Conservation (phyloP, 2,888 invertebrate genomes). For the Hedychridium roseum region DNA sequence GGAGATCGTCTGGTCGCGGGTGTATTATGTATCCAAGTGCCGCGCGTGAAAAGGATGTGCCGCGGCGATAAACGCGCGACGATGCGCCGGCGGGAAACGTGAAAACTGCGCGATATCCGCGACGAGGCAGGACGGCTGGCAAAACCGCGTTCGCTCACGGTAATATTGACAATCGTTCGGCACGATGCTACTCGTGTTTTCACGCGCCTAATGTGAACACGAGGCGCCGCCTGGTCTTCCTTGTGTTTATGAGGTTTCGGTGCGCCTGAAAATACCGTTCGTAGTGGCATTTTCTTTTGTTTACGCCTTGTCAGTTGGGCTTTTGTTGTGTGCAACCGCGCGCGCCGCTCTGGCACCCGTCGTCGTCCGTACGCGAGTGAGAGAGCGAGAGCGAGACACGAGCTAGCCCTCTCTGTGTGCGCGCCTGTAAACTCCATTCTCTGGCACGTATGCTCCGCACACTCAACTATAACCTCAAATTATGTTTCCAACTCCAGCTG, state of each 20-base stretch:
- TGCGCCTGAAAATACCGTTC: conserved; percentile 22
- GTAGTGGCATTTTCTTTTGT: conserved; percentile 52
- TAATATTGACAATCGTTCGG: conserved; percentile 58
- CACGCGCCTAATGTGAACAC: conserved; percentile 23
- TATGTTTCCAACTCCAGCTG: conserved; percentile 55
- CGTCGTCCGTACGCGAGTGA: too few relatives aligned
- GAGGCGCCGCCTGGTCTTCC: conserved; percentile 19
- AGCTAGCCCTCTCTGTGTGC: conserved; percentile 24
- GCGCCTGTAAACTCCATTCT: conserved; percentile 41
- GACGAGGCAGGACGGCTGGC: conserved; percentile 50
- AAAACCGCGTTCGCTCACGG: conserved; percentile 57
- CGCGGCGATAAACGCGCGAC: conserved; percentile 23
- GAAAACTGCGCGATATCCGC: conserved; percentile 29
- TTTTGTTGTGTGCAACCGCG: conserved; percentile 58
- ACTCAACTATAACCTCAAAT: conserved; percentile 52
- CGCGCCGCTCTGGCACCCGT: conserved; percentile 47
- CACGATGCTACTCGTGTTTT: conserved; percentile 51
- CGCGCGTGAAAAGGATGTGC: conserved; percentile 23
- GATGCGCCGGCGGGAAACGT: conserved; percentile 20
- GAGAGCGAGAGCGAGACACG: conserved; percentile 38
- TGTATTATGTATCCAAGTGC: conserved; percentile 27
- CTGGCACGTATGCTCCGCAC: conserved; percentile 44
- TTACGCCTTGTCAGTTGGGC: conserved; percentile 60
- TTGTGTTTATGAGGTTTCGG: conserved; percentile 18
- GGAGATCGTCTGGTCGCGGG: conserved; percentile 29